phyloP scores from a whole-genome alignment of 1,140 invertebrate species.

The Trichonephila clavipes region DNA sequence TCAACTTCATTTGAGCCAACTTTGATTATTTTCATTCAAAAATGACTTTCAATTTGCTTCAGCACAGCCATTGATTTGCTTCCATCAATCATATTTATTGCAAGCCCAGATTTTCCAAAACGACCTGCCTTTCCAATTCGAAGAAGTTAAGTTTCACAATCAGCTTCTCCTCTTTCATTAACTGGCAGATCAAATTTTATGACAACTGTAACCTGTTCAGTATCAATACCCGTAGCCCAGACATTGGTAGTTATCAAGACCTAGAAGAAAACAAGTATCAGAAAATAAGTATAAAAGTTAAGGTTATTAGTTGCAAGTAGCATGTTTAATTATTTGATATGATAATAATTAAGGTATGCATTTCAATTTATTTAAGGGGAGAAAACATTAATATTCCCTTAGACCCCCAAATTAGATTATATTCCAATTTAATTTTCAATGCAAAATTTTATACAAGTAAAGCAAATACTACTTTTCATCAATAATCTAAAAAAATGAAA shows the following conservation, averaged over 20 bases:
- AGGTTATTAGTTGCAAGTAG: too few relatives aligned
- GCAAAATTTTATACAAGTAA: too few relatives aligned
- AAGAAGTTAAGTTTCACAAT: constrained; percentile 98
- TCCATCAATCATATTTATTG: constrained; percentile 93
- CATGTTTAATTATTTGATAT: too few relatives aligned
- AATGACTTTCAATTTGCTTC: constrained; percentile 92
- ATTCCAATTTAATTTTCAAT: too few relatives aligned
- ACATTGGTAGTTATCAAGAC: constrained; percentile 99
- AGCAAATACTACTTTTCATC: too few relatives aligned
- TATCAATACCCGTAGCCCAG: constrained; percentile 93
- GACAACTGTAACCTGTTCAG: constrained; percentile 98
- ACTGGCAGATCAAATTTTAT: constrained; percentile 99
- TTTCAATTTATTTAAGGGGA: too few relatives aligned
- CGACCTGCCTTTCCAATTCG: constrained; percentile 97
- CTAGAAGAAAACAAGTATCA: constrained; percentile 20
- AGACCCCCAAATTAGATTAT: too few relatives aligned
- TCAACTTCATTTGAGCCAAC: constrained; percentile 94
- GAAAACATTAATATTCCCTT: too few relatives aligned
- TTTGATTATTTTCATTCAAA: constrained; percentile 89
- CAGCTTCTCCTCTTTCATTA: constrained; percentile 87
- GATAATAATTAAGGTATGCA: too few relatives aligned
- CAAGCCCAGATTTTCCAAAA: constrained; percentile 97
- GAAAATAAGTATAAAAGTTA: not conserved
- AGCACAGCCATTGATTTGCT: constrained; percentile 87
- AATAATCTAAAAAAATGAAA: too few relatives aligned